A percentile compares a stretch with the other conserved stretches of the same genome.
These are phyloP conservation scores for Steinernema carpocapsae DNA, from an alignment of 2,888 invertebrate genomes.

Conservation along the genomic window DNA sequence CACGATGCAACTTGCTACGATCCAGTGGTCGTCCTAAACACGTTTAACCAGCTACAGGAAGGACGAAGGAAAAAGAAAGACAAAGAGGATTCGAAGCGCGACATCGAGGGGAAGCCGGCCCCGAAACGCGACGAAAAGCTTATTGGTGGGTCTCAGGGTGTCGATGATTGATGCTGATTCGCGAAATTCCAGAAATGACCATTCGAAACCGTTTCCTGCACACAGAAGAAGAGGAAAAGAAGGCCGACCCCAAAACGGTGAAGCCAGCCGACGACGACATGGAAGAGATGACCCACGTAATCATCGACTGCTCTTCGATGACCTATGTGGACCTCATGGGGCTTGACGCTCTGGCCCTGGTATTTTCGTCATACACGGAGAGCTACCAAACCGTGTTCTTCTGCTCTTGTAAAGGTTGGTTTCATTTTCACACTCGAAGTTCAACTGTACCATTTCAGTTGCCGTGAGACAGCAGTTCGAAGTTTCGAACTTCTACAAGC, in stretches of 20 bases:
- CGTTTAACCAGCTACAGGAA: conserved; percentile 20
- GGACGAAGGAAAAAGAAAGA: neutral
- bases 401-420: conserved; percentile 57
- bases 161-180: too few relatives aligned
- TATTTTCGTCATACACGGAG: conserved; percentile 49
- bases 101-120: too few relatives aligned
- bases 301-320: conserved; percentile 69
- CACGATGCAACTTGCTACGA: conserved; percentile 38
- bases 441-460: conserved; percentile 46
- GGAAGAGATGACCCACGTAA: conserved; percentile 54
- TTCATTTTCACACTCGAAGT: conserved; percentile 14
- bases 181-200: conserved; percentile 19
- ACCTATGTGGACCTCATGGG: conserved; percentile 66
- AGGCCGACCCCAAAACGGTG: conserved; percentile 29
- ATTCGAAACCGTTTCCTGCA: conserved; percentile 33
- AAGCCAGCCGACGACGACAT: neutral
- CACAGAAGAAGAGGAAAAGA: conserved; percentile 40
- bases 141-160: too few relatives aligned
- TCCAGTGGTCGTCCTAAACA: conserved; percentile 30
- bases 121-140: neutral
- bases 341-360: conserved; percentile 54
- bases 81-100: too few relatives aligned
- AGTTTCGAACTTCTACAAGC: conserved; percentile 54
- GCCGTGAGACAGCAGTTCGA: conserved; percentile 58
- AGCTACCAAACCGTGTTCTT: conserved; percentile 57